Evolutionary conservation across 2,797 vertebrate species (phyloP).

Genomic region (Sebastes minor): DNA sequence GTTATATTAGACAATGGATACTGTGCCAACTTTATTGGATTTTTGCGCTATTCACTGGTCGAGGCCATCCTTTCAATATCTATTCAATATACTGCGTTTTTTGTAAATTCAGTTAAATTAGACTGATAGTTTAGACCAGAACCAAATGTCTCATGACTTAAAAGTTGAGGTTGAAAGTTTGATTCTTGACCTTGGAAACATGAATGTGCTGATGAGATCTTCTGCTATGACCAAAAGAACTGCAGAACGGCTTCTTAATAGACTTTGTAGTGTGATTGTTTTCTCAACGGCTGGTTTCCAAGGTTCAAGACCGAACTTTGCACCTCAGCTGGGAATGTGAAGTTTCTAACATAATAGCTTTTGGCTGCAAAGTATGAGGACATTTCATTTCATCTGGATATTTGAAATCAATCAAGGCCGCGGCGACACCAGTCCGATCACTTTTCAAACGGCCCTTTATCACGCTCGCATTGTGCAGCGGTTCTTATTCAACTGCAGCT

Average conservation of each 20-base stretch:
- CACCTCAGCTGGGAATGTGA: not conserved
- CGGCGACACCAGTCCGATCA: not conserved
- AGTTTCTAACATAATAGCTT: not conserved
- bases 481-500: conserved; percentile 32
- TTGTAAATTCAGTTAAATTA: not conserved
- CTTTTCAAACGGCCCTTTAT: conserved; percentile 21
- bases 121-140: not conserved
- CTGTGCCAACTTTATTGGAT: not conserved
- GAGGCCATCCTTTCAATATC: not conserved
- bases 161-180: not conserved
- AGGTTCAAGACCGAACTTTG: not conserved
- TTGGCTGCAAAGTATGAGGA: not conserved
- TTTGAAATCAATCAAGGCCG: conserved; percentile 33
- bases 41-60: not conserved
- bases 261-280: not conserved
- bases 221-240: not conserved
- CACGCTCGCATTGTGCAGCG: conserved; percentile 5
- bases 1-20: too few relatives aligned
- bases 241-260: not conserved
- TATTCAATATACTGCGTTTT: not conserved
- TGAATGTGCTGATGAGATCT: not conserved
- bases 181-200: not conserved
- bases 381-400: not conserved
- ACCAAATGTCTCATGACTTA: not conserved
- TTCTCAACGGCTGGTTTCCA: not conserved